A percentile compares a stretch with the other conserved stretches of the same genome.
phyloP scores from a whole-genome alignment of 1,140 invertebrate genomes.

The Drosophila bifasciata region DNA sequence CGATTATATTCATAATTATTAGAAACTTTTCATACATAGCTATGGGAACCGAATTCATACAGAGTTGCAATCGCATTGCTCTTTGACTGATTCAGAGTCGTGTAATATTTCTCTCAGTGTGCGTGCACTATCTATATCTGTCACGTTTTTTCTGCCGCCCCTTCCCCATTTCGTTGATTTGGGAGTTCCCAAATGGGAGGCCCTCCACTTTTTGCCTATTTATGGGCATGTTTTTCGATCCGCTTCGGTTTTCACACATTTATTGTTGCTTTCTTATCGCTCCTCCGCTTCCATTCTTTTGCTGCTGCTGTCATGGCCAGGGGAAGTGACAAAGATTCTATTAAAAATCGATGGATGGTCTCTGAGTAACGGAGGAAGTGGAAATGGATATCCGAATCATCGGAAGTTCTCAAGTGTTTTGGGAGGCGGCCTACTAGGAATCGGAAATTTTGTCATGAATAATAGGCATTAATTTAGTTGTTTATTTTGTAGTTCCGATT shows the following conservation, averaged over 20 bases:
- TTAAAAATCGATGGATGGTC: slow-evolving; percentile 29
- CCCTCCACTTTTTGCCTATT: slow-evolving; percentile 65
- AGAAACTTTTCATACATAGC: too few species aligned
- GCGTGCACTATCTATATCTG: slow-evolving; percentile 1
- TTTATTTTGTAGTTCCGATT: neutral
- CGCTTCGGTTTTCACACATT: slow-evolving; percentile 24
- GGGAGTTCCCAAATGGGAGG: slow-evolving; percentile 39
- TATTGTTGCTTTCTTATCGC: slow-evolving; percentile 59
- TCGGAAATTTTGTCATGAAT: neutral
- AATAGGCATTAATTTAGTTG: neutral
- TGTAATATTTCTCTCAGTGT: neutral
- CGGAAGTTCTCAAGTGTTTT: slow-evolving; percentile 2
- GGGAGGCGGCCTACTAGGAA: too few species aligned
- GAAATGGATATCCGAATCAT: slow-evolving; percentile 1
- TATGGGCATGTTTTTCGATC: slow-evolving; percentile 71
- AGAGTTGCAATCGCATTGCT: too few species aligned
- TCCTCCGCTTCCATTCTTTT: slow-evolving; percentile 10
- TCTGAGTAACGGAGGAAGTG: slow-evolving; percentile 32
- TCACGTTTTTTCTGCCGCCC: neutral
- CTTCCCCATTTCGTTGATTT: slow-evolving; percentile 6
- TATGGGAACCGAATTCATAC: too few species aligned
- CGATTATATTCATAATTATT: too few species aligned
- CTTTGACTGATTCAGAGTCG: too few species aligned
- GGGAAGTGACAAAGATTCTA: slow-evolving; percentile 43
- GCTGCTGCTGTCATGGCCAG: neutral